phyloP scores from a whole-genome alignment of 1,140 invertebrate genomes.

The Drosophila setifemur region DNA sequence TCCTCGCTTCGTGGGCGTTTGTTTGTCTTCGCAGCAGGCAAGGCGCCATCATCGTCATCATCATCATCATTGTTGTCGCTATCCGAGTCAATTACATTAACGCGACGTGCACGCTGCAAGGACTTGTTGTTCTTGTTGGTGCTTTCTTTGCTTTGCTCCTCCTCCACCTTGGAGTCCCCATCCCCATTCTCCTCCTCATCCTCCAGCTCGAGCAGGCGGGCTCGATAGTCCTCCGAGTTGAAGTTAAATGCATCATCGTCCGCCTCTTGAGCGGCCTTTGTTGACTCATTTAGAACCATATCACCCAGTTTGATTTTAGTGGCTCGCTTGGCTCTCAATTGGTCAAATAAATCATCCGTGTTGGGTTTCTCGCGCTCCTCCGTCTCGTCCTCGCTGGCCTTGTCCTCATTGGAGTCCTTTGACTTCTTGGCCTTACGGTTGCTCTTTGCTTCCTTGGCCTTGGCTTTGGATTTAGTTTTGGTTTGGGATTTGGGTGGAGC shows the following conservation, averaged over 20 bases:
- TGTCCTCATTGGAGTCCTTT: constrained; percentile 13
- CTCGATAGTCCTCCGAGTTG: constrained; percentile 78
- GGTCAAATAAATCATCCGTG: constrained; percentile 74
- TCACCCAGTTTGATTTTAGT: constrained; percentile 70
- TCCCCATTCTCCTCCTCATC: constrained; percentile 31
- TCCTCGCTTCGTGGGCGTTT: constrained; percentile 72
- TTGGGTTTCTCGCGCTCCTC: constrained; percentile 64
- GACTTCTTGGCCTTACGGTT: constrained; percentile 27
- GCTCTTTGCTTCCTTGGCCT: constrained; percentile 33
- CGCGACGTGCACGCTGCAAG: constrained; percentile 72
- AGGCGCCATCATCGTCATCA: constrained; percentile 38
- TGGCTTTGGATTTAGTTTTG: constrained; percentile 31
- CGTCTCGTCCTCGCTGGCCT: constrained; percentile 56
- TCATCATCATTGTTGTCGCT: constrained; percentile 60
- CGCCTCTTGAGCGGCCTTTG: constrained; percentile 23
- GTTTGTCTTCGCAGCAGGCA: constrained; percentile 62
- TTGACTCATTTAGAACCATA: constrained; percentile 65
- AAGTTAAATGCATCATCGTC: constrained; percentile 71
- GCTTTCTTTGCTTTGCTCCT: constrained; percentile 58
- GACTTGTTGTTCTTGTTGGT: constrained; percentile 74
- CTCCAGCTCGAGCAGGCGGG: constrained; percentile 69
- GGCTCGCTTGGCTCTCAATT: constrained; percentile 74
- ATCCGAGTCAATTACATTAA: constrained; percentile 82
- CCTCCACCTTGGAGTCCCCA: constrained; percentile 1
- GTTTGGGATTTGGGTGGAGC: constrained; percentile 25